Evolutionary conservation across 2,797 vertebrate genomes (phyloP).

Genomic region (Phataginus tetradactyla): DNA sequence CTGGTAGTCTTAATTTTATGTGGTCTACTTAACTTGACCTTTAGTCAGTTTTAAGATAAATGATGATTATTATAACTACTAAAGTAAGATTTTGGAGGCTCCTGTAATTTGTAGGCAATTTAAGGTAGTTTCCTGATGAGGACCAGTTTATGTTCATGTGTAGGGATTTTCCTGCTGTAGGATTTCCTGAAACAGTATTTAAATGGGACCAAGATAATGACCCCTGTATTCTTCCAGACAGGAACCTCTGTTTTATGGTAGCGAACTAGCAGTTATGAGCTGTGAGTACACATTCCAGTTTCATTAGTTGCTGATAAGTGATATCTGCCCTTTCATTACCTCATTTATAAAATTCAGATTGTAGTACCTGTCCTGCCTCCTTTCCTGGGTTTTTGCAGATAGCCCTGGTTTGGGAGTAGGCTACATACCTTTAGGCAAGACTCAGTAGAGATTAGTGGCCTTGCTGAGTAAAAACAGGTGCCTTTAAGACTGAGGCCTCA

Average conservation of each 20-base stretch:
- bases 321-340: not conserved
- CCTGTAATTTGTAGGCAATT: not conserved
- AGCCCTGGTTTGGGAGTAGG: not conserved
- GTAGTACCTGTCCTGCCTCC: not conserved
- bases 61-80: not conserved
- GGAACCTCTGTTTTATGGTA: not conserved
- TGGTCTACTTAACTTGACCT: not conserved
- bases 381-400: not conserved
- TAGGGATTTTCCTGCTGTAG: not conserved
- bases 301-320: not conserved
- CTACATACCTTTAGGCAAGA: not conserved
- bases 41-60: not conserved
- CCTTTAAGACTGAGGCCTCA: not conserved
- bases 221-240: not conserved
- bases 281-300: not conserved
- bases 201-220: not conserved
- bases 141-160: not conserved
- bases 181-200: not conserved
- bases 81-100: not conserved
- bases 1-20: not conserved
- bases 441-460: not conserved
- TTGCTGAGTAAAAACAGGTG: not conserved
- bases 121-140: not conserved
- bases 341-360: conserved; percentile 26
- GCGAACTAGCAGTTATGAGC: not conserved